Evolutionary conservation across 2,113 vertebrate genomes (phyloP), one percentile per base, ranked within the genome.

Genomic region (Empidonax alnorum): DNA sequence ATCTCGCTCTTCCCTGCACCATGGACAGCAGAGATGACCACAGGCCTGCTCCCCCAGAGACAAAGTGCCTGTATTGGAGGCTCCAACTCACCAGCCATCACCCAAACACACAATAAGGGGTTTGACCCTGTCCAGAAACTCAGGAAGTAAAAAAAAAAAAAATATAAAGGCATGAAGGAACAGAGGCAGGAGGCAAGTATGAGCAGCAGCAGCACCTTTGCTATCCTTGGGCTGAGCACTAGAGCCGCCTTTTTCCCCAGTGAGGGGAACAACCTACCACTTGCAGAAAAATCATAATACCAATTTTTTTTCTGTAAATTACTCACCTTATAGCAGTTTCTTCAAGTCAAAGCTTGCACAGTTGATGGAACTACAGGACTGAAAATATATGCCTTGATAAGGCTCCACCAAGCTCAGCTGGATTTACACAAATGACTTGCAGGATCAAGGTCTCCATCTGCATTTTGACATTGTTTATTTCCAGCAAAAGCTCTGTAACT

Each of bases 391-490:
- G 68, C 50, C 80, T 95, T 55, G 27, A 37, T 25, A 67, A 72
- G 39, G 39, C 33, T 89, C 73, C 47, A 68, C 69, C 0, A 0
- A 84, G 35, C 62, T 89, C 94, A 88, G 72, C 27, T 92, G 86
- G 56, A 75, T 53, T 28, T 78, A n/a, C 41, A 56, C 3, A 3
- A 63, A 17, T 24, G 7, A 20, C 44, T 84, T 11, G 0, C 62
- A 75, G 41, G 52, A 80, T 33, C 25, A n/a, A 65, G 52, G 65
- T 55, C 68, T 81, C 28, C 56, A 37, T 86, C 78, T 95, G 58
- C 62, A 73, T 84, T 93, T 89, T 73, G 69, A 81, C 86, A 81
- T 69, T 88, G 82, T 72, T 96, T 84, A 24, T 75, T 92, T 84
- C 79, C 77, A 94, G 66, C 61, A 66, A 74, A 62, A 68, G 81